A percentile compares a stretch with the other conserved stretches of the same genome.
These are phyloP conservation scores for Danionella dracula DNA, from an alignment of 2,797 vertebrate genomes.

Conservation along the genomic window DNA sequence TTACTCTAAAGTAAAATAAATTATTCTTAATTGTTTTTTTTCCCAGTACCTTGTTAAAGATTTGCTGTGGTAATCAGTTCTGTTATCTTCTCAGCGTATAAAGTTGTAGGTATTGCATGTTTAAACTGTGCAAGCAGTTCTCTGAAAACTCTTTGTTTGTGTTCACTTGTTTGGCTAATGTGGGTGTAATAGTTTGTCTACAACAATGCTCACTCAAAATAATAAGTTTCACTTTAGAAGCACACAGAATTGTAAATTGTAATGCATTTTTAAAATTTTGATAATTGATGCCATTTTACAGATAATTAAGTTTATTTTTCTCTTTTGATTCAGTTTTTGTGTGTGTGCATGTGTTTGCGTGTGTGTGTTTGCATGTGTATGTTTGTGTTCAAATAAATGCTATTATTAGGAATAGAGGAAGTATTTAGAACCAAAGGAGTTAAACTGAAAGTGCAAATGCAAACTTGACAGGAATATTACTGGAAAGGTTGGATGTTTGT, in stretches of 20 bases:
- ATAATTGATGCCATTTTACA: no score
- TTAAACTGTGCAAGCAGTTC: neutral
- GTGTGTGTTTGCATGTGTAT: neutral
- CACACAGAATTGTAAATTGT: no score
- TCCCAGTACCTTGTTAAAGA: neutral
- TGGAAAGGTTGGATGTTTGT: neutral
- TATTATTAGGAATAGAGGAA: no score
- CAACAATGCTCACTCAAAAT: no score
- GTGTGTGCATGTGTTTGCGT: neutral
- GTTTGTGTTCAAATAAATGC: no score
- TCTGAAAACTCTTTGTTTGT: neutral
- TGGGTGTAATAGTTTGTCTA: no score
- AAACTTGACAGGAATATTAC: neutral
- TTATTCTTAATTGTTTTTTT: neutral
- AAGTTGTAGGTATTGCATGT: neutral
- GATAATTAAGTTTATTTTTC: no score
- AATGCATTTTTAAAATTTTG: no score
- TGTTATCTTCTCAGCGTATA: neutral
- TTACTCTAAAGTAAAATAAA: neutral
- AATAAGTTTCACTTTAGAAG: no score
- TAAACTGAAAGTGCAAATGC: neutral
- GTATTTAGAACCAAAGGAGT: neutral
- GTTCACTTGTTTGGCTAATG: no score
- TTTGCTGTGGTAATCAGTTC: neutral
- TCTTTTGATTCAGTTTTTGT: no score